Conservation (phyloP, 1,140 invertebrate genomes). For the Coelopa frigida region DNA sequence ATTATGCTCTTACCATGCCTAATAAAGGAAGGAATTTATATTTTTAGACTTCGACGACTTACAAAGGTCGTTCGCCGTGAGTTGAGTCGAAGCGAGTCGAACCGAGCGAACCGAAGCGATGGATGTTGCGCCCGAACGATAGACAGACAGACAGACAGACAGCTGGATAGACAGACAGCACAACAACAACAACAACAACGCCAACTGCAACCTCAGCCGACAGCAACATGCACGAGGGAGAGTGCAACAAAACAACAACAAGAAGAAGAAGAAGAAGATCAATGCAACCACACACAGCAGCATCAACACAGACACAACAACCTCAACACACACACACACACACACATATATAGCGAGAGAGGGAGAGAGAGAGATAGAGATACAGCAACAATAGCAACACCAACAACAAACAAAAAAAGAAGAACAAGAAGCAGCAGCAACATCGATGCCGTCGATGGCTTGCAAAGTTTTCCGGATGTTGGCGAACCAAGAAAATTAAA, state of each 20-base stretch:
- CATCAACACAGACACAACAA: no score
- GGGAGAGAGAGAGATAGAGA: background rate
- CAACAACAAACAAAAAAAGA: background rate
- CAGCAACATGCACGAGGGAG: background rate
- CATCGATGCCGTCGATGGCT: no score
- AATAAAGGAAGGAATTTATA: slow-evolving; percentile 10
- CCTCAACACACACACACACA: background rate
- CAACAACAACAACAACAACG: slow-evolving; percentile 15
- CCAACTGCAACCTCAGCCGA: slow-evolving; percentile 1
- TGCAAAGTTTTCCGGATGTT: no score
- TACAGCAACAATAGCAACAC: background rate
- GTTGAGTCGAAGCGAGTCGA: no score
- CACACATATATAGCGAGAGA: background rate
- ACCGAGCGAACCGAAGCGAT: background rate
- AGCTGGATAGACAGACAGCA: background rate
- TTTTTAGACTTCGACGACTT: slow-evolving; percentile 38
- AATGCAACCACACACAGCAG: no score
- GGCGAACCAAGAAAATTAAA: no score
- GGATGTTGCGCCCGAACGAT: background rate
- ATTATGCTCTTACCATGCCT: no score
- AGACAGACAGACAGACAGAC: background rate
- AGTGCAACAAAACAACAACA: slow-evolving; percentile 8
- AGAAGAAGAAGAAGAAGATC: slow-evolving; percentile 1
- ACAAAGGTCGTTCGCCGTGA: slow-evolving; percentile 35
- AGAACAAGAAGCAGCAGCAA: no score